Percentiles rank a stretch among this genome's conserved stretches.
These are phyloP conservation scores for Anhinga anhinga DNA, from an alignment of 2,113 vertebrate species.

Conservation along the genomic window DNA sequence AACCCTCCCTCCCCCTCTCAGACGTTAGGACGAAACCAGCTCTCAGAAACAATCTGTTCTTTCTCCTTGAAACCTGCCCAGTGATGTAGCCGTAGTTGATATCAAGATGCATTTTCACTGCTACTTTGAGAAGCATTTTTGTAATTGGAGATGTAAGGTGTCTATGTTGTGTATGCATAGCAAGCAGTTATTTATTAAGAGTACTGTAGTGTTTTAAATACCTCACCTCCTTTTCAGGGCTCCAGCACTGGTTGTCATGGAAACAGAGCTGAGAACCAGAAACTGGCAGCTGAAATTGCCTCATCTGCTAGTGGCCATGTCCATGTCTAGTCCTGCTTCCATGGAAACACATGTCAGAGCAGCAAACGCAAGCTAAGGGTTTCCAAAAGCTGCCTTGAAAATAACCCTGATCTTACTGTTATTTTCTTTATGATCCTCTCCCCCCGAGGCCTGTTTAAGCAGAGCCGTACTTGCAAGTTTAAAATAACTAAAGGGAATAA, in stretches of 20 bases:
- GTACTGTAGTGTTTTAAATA: conserved; percentile 1
- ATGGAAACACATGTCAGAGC: conserved; percentile 62
- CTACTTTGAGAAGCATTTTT: background rate
- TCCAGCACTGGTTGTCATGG: conserved; percentile 43
- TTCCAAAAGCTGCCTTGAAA: conserved; percentile 48
- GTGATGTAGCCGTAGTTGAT: background rate
- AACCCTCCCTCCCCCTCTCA: background rate
- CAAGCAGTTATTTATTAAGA: background rate
- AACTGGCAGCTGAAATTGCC: conserved; percentile 37
- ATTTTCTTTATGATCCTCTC: background rate
- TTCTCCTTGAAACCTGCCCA: background rate
- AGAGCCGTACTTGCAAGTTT: background rate
- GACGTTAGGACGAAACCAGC: background rate
- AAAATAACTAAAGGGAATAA: background rate
- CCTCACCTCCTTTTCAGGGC: background rate
- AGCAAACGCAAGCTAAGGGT: background rate
- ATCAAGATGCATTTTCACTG: background rate
- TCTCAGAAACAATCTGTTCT: background rate
- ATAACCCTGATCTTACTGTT: background rate
- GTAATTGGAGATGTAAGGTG: background rate
- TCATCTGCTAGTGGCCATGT: conserved; percentile 48
- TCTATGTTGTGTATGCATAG: background rate
- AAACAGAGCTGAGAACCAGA: conserved; percentile 44
- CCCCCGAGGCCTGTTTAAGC: background rate
- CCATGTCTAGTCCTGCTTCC: conserved; percentile 59